Percentiles rank a stretch among this genome's conserved stretches.
Evolutionary conservation across 2,797 vertebrate genomes (phyloP).

Genomic region (Emydoidea blandingii): DNA sequence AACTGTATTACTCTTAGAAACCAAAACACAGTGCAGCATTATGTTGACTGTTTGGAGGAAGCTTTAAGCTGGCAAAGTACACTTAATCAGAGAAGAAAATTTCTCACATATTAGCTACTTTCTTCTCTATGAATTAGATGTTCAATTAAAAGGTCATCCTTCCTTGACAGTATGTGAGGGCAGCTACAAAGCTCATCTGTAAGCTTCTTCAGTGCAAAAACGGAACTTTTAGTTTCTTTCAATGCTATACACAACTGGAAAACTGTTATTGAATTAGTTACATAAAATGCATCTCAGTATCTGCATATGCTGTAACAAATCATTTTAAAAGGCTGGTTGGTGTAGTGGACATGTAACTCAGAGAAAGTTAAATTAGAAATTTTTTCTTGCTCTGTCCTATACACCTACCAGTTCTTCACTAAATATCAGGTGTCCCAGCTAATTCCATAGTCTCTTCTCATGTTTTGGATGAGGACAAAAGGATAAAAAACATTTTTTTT

Average conservation of each 20-base stretch:
- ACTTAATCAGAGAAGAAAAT: not conserved
- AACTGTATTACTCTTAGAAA: conserved; percentile 43
- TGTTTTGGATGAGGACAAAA: not conserved
- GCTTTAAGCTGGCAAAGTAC: not conserved
- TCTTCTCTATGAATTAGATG: not conserved
- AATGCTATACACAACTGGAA: not conserved
- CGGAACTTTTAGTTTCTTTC: not conserved
- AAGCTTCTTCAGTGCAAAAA: not conserved
- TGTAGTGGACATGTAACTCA: not conserved
- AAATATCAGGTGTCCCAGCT: not conserved
- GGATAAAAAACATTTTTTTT: not conserved
- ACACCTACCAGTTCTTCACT: not conserved
- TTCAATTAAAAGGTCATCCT: not conserved
- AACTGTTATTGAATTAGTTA: accelerated
- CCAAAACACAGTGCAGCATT: not conserved
- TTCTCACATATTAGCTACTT: not conserved
- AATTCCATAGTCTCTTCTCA: not conserved
- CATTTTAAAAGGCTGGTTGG: not conserved
- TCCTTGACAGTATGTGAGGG: not conserved
- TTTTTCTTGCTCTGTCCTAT: not conserved
- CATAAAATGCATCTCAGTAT: not conserved
- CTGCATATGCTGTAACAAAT: not conserved
- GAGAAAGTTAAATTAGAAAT: not conserved
- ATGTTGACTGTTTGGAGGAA: not conserved
- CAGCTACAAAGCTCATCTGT: not conserved